Percentiles rank a stretch among this genome's conserved stretches.
Conservation (phyloP, 2,113 vertebrate species). For the Alexandromys fortis region DNA sequence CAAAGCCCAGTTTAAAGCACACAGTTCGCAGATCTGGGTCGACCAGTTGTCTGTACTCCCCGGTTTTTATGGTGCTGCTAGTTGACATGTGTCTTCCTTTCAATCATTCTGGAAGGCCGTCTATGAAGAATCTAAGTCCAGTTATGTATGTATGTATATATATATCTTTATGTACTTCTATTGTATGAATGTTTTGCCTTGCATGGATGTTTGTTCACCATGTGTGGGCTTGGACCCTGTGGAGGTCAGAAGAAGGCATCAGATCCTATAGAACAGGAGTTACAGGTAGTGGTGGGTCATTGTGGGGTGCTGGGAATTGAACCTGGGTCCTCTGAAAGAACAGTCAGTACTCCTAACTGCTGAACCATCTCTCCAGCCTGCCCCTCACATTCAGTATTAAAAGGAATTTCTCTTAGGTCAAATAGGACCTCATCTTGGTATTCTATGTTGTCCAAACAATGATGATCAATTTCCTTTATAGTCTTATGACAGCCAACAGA, state of each 20-base stretch:
- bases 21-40: background rate
- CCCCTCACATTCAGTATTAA: background rate
- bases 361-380: background rate
- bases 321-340: background rate
- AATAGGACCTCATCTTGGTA: background rate
- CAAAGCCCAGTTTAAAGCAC: background rate
- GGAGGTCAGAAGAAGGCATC: background rate
- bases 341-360: background rate
- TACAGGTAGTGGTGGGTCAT: background rate
- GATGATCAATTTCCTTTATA: background rate
- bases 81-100: background rate
- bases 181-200: background rate
- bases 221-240: background rate
- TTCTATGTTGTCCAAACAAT: background rate
- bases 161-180: background rate
- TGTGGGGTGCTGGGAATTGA: background rate
- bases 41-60: background rate
- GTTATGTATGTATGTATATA: no score
- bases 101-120: background rate
- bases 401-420: background rate
- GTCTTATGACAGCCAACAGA: background rate
- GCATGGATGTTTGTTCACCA: background rate
- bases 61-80: no score
- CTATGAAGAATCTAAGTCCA: no score
- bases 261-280: background rate